A percentile compares a stretch with the other conserved stretches of the same genome.
Evolutionary conservation across 2,888 invertebrate genomes (phyloP).

Genomic region (Agonopterix heracliana): DNA sequence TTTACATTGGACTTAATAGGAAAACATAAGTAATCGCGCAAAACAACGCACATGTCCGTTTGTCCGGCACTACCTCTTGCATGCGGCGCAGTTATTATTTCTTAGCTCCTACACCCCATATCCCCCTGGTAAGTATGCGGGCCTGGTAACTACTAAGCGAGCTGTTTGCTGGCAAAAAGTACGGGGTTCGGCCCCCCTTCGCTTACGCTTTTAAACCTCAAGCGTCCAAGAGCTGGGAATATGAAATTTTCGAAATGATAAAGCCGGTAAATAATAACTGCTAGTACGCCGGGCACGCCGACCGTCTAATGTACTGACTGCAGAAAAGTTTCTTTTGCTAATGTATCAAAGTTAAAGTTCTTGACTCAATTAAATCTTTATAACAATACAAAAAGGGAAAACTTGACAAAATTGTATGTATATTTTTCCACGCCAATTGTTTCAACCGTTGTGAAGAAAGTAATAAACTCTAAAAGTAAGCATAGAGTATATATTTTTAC

Average conservation of each 20-base stretch:
- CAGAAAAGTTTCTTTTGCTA: constrained; percentile 27
- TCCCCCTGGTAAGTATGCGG: constrained; percentile 52
- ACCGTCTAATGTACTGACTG: constrained; percentile 52
- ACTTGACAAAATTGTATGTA: too few species aligned
- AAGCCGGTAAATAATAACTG: constrained; percentile 77
- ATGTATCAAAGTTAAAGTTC: too few species aligned
- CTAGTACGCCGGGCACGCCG: constrained; percentile 64
- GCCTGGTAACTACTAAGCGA: constrained; percentile 52
- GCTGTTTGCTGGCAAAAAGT: constrained; percentile 68
- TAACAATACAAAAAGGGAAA: too few species aligned
- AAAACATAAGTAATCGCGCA: constrained; percentile 10
- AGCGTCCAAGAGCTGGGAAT: constrained; percentile 75
- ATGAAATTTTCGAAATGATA: constrained; percentile 77
- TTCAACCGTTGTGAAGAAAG: too few species aligned
- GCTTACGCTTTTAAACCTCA: constrained; percentile 74
- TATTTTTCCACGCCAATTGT: too few species aligned
- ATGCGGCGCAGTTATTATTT: constrained; percentile 69
- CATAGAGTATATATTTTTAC: too few species aligned
- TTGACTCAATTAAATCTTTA: too few species aligned
- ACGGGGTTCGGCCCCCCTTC: constrained; percentile 33
- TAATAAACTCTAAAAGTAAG: too few species aligned
- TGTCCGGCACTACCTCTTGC: constrained; percentile 47
- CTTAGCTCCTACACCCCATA: constrained; percentile 54
- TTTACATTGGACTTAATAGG: constrained; percentile 4
- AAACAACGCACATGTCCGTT: constrained; percentile 10